Evolutionary conservation across 2,888 invertebrate species (phyloP).

Genomic region (Melanophora roralis): DNA sequence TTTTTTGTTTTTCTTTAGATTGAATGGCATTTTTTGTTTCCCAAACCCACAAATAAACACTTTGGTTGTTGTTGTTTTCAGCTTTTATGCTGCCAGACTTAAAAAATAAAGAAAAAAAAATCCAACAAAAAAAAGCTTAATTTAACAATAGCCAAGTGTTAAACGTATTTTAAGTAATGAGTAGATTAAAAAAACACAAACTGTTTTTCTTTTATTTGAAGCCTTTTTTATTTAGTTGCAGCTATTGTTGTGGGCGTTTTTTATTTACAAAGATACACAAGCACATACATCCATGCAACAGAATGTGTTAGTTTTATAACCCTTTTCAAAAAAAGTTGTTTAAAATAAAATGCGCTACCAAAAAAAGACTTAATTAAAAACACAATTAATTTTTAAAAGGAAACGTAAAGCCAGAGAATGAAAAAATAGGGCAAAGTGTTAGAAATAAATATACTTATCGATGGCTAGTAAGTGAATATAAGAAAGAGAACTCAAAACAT

Average conservation of each 20-base stretch:
- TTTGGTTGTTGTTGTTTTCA: background rate
- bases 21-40: slow-evolving; percentile 6
- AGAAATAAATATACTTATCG: background rate
- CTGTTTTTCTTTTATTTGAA: background rate
- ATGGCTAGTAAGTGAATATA: background rate
- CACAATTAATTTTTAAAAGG: slow-evolving; percentile 51
- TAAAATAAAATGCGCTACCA: background rate
- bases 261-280: background rate
- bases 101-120: background rate
- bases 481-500: background rate
- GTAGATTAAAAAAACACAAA: slow-evolving; percentile 38
- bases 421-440: slow-evolving; percentile 19
- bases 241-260: background rate
- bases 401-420: slow-evolving; percentile 59
- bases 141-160: slow-evolving; percentile 58
- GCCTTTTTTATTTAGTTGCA: background rate
- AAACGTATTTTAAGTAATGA: slow-evolving; percentile 52
- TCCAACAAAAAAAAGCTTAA: slow-evolving; percentile 37
- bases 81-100: slow-evolving; percentile 18
- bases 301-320: no score
- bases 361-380: slow-evolving; percentile 37
- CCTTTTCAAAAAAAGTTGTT: slow-evolving; percentile 18
- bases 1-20: background rate
- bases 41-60: no score
- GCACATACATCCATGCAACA: no score